phyloP scores from a whole-genome alignment of 1,140 invertebrate genomes.

The Eufriesea mexicana region DNA sequence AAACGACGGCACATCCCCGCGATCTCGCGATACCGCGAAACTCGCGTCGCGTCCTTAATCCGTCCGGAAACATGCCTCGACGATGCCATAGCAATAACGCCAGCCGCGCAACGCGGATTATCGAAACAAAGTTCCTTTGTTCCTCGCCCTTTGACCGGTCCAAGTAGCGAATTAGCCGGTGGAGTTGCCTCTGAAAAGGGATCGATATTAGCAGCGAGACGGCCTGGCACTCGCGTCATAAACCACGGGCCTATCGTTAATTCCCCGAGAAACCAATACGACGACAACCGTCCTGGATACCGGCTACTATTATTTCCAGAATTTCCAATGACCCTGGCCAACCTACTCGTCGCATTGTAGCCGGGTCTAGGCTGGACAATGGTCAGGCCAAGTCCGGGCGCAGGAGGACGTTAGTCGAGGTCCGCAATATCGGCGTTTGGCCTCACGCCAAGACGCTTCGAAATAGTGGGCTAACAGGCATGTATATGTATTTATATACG shows the following conservation, averaged over 20 bases:
- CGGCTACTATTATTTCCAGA: slow-evolving; percentile 75
- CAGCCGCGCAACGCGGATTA: slow-evolving; percentile 2
- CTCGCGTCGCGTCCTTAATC: too few relatives aligned
- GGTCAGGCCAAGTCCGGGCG: slow-evolving; percentile 65
- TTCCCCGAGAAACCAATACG: slow-evolving; percentile 59
- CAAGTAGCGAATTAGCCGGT: slow-evolving; percentile 56
- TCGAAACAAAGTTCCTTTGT: slow-evolving; percentile 26
- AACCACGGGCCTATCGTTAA: slow-evolving; percentile 62
- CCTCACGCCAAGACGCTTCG: slow-evolving; percentile 73
- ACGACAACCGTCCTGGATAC: slow-evolving; percentile 38
- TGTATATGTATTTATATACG: background rate
- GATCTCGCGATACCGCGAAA: background rate
- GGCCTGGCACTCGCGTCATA: slow-evolving; percentile 51
- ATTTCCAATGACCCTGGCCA: slow-evolving; percentile 71
- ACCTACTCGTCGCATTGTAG: slow-evolving; percentile 54
- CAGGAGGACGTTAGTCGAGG: slow-evolving; percentile 41
- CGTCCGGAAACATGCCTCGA: too few relatives aligned
- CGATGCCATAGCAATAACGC: background rate
- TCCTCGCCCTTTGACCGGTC: slow-evolving; percentile 30
- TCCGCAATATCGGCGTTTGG: slow-evolving; percentile 74
- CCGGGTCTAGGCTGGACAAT: slow-evolving; percentile 73
- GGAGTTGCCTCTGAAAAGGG: slow-evolving; percentile 2
- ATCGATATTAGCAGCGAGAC: slow-evolving; percentile 52
- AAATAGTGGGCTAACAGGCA: slow-evolving; percentile 69
- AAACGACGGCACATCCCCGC: too few relatives aligned